Conservation (phyloP, 2,888 invertebrate species). For the Protonemura montana region DNA sequence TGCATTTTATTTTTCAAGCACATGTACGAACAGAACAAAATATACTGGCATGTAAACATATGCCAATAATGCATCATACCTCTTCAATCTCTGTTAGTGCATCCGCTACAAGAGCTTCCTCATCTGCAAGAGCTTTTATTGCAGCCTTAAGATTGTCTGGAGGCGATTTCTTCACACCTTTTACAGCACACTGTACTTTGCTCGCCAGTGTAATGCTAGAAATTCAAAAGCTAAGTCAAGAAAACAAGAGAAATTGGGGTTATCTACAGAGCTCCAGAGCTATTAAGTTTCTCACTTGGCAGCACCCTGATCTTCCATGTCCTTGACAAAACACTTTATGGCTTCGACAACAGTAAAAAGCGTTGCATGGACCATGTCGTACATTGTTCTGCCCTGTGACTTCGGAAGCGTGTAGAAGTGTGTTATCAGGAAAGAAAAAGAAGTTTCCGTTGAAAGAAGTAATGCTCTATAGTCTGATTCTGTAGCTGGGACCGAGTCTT, state of each 20-base stretch:
- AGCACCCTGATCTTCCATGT: constrained; percentile 17
- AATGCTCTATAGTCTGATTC: constrained; percentile 36
- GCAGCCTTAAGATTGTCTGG: constrained; percentile 47
- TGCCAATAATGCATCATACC: constrained; percentile 37
- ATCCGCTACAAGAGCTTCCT: constrained; percentile 49
- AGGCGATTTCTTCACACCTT: constrained; percentile 45
- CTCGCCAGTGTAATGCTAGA: constrained; percentile 41
- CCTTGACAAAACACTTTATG: constrained; percentile 43
- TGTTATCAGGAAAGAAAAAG: constrained; percentile 37
- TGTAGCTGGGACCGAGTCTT: constrained; percentile 42
- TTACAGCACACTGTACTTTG: neutral
- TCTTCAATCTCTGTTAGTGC: constrained; percentile 51
- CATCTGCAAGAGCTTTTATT: constrained; percentile 45
- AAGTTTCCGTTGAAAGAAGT: constrained; percentile 41
- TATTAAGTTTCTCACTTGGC: neutral
- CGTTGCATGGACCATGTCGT: constrained; percentile 43
- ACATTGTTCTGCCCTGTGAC: constrained; percentile 43
- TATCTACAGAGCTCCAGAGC: no score
- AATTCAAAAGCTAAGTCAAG: neutral
- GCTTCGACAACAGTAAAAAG: constrained; percentile 37
- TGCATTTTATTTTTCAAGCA: no score
- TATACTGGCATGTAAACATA: no score
- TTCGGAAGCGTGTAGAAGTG: constrained; percentile 46
- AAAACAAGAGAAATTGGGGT: no score
- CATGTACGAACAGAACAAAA: no score